phyloP scores from a whole-genome alignment of 2,797 vertebrate genomes.

The Rhinophrynus dorsalis region DNA sequence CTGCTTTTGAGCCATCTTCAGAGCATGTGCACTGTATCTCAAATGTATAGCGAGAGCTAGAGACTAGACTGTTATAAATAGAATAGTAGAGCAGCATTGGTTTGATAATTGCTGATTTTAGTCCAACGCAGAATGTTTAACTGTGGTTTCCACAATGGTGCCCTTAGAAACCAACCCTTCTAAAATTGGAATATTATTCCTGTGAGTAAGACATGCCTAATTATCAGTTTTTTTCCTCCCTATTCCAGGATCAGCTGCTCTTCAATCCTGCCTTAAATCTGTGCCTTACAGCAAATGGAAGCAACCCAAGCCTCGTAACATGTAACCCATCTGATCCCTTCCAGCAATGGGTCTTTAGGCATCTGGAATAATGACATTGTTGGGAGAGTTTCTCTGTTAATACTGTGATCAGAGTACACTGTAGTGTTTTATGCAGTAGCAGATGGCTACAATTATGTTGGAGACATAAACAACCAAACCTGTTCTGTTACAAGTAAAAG shows the following conservation, averaged over 20 bases:
- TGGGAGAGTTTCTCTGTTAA: conserved; percentile 52
- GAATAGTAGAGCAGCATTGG: no score
- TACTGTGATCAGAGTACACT: conserved; percentile 62
- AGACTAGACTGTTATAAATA: no score
- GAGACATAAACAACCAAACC: conserved; percentile 44
- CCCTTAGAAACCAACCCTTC: not conserved
- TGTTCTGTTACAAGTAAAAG: conserved; percentile 52
- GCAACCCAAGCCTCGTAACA: conserved; percentile 75
- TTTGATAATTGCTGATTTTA: not conserved
- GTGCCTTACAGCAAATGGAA: conserved; percentile 86
- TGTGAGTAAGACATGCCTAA: not conserved
- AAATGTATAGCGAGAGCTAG: no score
- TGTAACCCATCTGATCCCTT: conserved; percentile 86
- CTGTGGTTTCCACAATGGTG: not conserved
- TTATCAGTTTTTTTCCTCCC: conserved; percentile 17
- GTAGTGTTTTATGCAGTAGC: conserved; percentile 59
- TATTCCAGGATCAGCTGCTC: conserved; percentile 82
- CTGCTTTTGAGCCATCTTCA: no score
- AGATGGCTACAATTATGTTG: conserved; percentile 60
- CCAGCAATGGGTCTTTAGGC: conserved; percentile 90
- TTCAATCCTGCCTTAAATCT: conserved; percentile 75
- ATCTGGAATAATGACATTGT: conserved; percentile 62
- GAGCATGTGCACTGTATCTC: no score
- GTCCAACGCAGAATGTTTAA: no score
- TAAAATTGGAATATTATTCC: not conserved